Conservation (phyloP, 2,113 vertebrate genomes). For the Oncorhynchus mykiss region DNA sequence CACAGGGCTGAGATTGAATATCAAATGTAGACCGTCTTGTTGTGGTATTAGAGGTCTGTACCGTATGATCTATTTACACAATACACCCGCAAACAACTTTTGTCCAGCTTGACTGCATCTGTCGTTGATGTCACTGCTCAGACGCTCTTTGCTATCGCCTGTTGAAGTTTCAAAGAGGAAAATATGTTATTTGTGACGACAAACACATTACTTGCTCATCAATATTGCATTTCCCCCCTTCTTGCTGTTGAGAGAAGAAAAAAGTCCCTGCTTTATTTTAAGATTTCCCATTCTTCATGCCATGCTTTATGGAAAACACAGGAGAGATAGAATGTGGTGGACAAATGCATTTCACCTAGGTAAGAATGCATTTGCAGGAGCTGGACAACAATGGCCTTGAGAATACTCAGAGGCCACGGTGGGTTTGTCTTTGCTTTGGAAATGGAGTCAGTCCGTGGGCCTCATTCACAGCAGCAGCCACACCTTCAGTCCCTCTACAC, state of each 20-base stretch:
- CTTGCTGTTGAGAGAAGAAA: slow-evolving; percentile 51
- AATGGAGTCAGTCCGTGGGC: slow-evolving; percentile 80
- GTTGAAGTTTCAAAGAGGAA: slow-evolving; percentile 67
- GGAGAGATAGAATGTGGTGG: slow-evolving; percentile 79
- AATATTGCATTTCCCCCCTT: slow-evolving; percentile 84
- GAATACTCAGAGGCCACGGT: slow-evolving; percentile 87
- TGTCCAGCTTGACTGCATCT: slow-evolving; percentile 20
- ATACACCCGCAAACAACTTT: slow-evolving; percentile 10
- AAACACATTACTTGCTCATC: slow-evolving; percentile 86
- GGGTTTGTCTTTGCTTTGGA: slow-evolving; percentile 79
- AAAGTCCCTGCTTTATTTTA: slow-evolving; percentile 84
- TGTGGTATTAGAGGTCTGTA: neutral
- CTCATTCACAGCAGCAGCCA: slow-evolving; percentile 80
- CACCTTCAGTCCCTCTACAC: slow-evolving; percentile 81
- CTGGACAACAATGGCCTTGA: slow-evolving; percentile 88
- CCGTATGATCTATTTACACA: neutral
- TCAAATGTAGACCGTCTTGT: neutral
- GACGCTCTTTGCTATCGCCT: slow-evolving; percentile 46
- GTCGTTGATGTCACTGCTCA: slow-evolving; percentile 48
- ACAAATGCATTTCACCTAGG: slow-evolving; percentile 89
- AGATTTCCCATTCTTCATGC: slow-evolving; percentile 83
- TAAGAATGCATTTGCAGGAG: slow-evolving; percentile 87
- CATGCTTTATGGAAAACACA: slow-evolving; percentile 87
- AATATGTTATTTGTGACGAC: slow-evolving; percentile 76
- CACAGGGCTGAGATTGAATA: neutral